Conservation (phyloP, 2,888 invertebrate species). For the Ceraclea dissimilis region DNA sequence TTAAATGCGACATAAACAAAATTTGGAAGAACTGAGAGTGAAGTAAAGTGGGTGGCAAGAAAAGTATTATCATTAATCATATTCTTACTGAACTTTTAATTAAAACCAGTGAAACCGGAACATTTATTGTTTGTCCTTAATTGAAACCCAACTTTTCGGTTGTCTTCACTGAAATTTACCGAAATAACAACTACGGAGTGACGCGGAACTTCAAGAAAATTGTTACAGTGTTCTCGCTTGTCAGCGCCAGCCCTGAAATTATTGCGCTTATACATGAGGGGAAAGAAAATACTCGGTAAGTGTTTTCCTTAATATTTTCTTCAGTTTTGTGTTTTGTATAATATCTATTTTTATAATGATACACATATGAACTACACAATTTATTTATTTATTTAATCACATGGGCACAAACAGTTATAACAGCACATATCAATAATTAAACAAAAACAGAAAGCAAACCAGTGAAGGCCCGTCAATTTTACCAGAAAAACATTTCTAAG, state of each 20-base stretch:
- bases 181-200: background rate
- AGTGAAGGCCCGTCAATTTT: no score
- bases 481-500: no score
- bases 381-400: no score
- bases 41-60: background rate
- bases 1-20: background rate
- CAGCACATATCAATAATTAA: no score
- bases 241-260: background rate
- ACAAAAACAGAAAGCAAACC: no score
- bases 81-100: conserved; percentile 1
- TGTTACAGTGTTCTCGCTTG: background rate
- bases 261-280: background rate
- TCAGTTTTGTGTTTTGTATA: no score
- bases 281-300: background rate
- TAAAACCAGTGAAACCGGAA: background rate
- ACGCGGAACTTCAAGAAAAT: background rate
- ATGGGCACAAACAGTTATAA: no score
- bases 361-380: no score
- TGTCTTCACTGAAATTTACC: background rate
- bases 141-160: background rate
- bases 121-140: conserved; percentile 1
- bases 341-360: no score
- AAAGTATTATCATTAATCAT: background rate
- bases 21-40: background rate
- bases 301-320: background rate